These are phyloP conservation scores for Dicycla oo DNA, from an alignment of 2,888 invertebrate species.

Conservation along the genomic window DNA sequence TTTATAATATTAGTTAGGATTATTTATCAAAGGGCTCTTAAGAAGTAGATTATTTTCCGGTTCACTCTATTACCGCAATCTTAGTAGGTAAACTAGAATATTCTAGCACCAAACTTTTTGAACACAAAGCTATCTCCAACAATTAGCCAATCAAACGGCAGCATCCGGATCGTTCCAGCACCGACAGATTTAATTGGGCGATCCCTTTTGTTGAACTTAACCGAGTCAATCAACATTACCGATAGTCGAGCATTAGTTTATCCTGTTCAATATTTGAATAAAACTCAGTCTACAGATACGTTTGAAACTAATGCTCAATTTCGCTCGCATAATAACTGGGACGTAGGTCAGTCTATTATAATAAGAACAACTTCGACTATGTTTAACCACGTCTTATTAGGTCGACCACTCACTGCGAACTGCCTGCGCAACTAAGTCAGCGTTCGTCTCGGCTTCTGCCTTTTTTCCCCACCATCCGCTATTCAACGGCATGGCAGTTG, in stretches of 20 bases:
- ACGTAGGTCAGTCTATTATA: conserved; percentile 45
- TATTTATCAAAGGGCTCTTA: no score
- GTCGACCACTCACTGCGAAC: no score
- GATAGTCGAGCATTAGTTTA: conserved; percentile 63
- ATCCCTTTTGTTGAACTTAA: conserved; percentile 65
- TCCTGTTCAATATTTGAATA: conserved; percentile 67
- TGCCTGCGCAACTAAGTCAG: no score
- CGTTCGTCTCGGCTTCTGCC: no score
- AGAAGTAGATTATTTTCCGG: not conserved
- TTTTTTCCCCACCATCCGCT: no score
- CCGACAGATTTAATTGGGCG: conserved; percentile 64
- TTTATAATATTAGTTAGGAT: no score
- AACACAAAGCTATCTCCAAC: conserved; percentile 61
- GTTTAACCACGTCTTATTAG: no score
- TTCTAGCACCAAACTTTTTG: conserved; percentile 54
- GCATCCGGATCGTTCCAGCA: conserved; percentile 57
- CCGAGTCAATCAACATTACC: conserved; percentile 65
- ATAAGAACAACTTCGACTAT: no score
- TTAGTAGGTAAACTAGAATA: conserved; percentile 38
- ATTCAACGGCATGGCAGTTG: no score
- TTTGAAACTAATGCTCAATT: conserved; percentile 59
- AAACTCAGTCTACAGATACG: conserved; percentile 58
- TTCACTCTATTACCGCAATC: conserved; percentile 15
- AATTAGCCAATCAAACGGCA: conserved; percentile 65
- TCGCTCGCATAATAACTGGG: conserved; percentile 36